Evolutionary conservation across 2,113 vertebrate species (phyloP), one percentile per base, ranked within the genome.

Genomic region (Panurus biarmicus): DNA sequence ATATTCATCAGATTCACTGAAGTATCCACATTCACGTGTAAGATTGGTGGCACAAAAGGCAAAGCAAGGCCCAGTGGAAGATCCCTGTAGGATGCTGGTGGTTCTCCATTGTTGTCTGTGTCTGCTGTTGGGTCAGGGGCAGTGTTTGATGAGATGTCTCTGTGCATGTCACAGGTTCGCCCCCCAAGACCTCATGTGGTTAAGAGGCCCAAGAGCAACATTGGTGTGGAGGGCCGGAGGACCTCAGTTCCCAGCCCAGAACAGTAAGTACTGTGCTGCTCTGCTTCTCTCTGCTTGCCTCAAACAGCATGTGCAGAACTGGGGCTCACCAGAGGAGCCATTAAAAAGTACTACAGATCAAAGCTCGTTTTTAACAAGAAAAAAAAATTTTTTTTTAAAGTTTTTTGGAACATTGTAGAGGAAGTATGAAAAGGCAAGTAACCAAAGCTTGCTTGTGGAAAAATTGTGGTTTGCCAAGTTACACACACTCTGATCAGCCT

Each of bases 151-250:
- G 76, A 67, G 54, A 28, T 85, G n/a, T 92, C 48, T 90, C 66
- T 94, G 82, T 94, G 64, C 93, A 15, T 78, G 35, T 69, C 78
- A 42, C 82, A 99, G 99, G 98, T 98, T 72, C 98, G 98, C 10
- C 98, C 99, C 1, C 98, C 98, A 24, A 97, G 98, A 58, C 98
- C 99, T 8, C 95, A 98, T 31, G 97, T 99, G 29, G 93, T 98
- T 45, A 99, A 98, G 97, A 98, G 98, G 89, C 99, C 98, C 9
- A 98, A 97, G 97, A 99, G 98, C 96, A 99, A 99, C 50, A 94
- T 98, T 31, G 97, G 97, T 12, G 90, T 96, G 79, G 98, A 98
- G 67, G 96, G 96, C 84, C 94, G 96, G 31, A 97, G 98, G 91
- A 98, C 97, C 1, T 98, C 98, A 0, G 61, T 98, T 38, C 93